Evolutionary conservation across 2,888 invertebrate genomes (phyloP).

Genomic region (Aporophyla lueneburgensis): DNA sequence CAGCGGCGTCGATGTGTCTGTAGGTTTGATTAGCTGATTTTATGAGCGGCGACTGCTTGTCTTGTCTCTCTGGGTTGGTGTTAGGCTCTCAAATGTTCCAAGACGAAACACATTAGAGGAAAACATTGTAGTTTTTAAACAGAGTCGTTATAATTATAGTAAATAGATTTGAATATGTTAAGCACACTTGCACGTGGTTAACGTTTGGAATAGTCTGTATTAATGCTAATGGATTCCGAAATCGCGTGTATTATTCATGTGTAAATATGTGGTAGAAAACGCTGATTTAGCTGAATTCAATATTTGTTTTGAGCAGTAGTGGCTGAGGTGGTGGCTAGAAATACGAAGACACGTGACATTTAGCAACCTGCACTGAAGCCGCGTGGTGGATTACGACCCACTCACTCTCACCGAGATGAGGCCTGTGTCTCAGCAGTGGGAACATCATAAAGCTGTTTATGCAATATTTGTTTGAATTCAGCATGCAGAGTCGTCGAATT

Average conservation of each 20-base stretch:
- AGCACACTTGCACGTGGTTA: slow-evolving; percentile 33
- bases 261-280: slow-evolving; percentile 44
- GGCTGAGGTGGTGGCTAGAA: too few relatives aligned
- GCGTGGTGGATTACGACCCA: too few relatives aligned
- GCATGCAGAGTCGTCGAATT: slow-evolving; percentile 8
- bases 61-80: slow-evolving; percentile 63
- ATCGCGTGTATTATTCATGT: slow-evolving; percentile 34
- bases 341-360: too few relatives aligned
- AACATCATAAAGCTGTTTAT: too few relatives aligned
- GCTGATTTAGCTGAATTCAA: slow-evolving; percentile 20
- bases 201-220: slow-evolving; percentile 26
- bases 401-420: too few relatives aligned
- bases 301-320: too few relatives aligned
- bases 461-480: slow-evolving; percentile 15
- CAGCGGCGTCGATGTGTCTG: slow-evolving; percentile 89
- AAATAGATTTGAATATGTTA: slow-evolving; percentile 53
- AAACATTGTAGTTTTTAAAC: slow-evolving; percentile 32
- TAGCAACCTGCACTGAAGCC: too few relatives aligned
- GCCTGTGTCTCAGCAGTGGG: too few relatives aligned
- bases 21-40: slow-evolving; percentile 88
- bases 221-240: slow-evolving; percentile 48
- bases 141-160: slow-evolving; percentile 24
- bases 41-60: slow-evolving; percentile 83
- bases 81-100: slow-evolving; percentile 52
- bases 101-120: slow-evolving; percentile 43